Conservation (phyloP, 1,140 invertebrate species). For the Trichoplusia ni region DNA sequence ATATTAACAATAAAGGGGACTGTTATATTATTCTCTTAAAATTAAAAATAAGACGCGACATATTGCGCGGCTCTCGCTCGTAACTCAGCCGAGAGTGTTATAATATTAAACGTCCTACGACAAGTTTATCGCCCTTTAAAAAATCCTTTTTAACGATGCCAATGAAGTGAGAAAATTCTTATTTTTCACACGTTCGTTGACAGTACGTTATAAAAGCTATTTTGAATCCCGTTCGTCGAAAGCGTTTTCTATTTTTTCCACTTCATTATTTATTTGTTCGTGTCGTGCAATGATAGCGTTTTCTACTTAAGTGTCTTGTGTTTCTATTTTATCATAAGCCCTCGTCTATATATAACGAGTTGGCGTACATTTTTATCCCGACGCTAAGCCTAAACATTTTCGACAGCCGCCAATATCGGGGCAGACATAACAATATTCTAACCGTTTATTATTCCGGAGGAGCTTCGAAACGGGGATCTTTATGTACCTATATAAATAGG, state of each 20-base stretch:
- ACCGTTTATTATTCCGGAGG: constrained; percentile 14
- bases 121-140: constrained; percentile 27
- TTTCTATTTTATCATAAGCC: too few species aligned
- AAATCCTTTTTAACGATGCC: constrained; percentile 15
- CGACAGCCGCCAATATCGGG: neutral
- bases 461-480: neutral
- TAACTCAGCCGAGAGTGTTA: constrained; percentile 11
- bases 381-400: neutral
- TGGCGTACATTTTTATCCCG: too few species aligned
- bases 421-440: constrained; percentile 6
- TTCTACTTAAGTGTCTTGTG: too few species aligned
- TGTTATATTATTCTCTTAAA: neutral
- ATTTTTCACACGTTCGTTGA: neutral
- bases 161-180: constrained; percentile 9
- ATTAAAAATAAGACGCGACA: neutral
- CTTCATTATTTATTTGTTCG: too few species aligned
- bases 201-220: constrained; percentile 1
- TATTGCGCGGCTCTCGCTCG: constrained; percentile 3
- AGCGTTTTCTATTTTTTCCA: too few species aligned
- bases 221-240: constrained; percentile 11
- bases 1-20: too few species aligned
- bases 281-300: too few species aligned
- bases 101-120: constrained; percentile 18
- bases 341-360: too few species aligned
- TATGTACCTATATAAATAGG: constrained; percentile 27